Evolutionary conservation across 35 echinoderm and acorn worm genomes (phyloP).

Genomic region (Nesometra sesokonis): DNA sequence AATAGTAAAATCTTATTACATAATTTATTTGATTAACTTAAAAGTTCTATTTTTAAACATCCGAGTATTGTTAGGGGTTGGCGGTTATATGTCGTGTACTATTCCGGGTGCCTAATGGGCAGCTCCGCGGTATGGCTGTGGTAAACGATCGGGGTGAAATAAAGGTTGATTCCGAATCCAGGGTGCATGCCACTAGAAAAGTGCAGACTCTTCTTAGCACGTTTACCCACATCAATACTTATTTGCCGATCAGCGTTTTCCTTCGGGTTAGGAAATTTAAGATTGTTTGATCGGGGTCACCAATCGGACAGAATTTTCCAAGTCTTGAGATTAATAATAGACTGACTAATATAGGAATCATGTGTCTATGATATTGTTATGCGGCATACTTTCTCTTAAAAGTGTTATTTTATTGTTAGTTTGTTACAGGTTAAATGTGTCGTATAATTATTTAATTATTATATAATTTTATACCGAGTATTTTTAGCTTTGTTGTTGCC

Average conservation of each 20-base stretch:
- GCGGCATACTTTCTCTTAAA: no score
- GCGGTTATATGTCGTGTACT: not conserved
- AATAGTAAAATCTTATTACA: no score
- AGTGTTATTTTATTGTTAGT: no score
- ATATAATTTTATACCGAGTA: no score
- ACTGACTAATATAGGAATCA: no score
- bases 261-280: not conserved
- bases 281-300: not conserved
- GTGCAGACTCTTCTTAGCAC: not conserved
- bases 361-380: no score
- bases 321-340: no score
- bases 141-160: not conserved
- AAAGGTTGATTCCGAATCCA: not conserved
- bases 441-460: no score
- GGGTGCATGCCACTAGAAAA: not conserved
- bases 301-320: not conserved
- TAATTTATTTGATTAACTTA: not conserved
- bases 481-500: no score
- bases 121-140: not conserved
- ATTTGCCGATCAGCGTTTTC: not conserved
- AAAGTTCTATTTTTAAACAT: not conserved
- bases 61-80: not conserved
- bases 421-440: no score
- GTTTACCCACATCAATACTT: not conserved
- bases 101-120: not conserved